Evolutionary conservation across 2,888 invertebrate species (phyloP).

Genomic region (Hemaris fuciformis): DNA sequence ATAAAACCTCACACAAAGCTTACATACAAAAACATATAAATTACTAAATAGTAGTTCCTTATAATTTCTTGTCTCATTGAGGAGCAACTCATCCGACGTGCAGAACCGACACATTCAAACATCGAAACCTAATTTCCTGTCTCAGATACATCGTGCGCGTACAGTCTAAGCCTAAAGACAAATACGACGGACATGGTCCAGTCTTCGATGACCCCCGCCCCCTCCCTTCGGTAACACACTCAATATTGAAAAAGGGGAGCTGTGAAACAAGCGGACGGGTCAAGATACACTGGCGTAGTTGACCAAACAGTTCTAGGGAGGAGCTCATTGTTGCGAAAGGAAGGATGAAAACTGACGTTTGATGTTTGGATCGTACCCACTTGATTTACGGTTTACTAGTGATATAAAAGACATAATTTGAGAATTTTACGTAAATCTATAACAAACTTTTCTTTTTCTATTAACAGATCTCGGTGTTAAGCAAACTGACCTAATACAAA

Average conservation of each 20-base stretch:
- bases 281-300: slow-evolving; percentile 34
- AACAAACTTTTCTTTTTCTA: too few relatives aligned
- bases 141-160: slow-evolving; percentile 66
- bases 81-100: slow-evolving; percentile 48
- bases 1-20: too few relatives aligned
- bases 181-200: slow-evolving; percentile 59
- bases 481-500: too few relatives aligned
- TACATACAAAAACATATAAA: neutral
- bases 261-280: slow-evolving; percentile 33
- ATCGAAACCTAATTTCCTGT: slow-evolving; percentile 81
- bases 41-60: neutral
- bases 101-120: slow-evolving; percentile 59
- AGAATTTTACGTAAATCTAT: neutral
- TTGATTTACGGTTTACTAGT: neutral
- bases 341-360: slow-evolving; percentile 17
- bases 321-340: slow-evolving; percentile 18
- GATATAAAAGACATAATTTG: neutral
- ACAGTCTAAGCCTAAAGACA: slow-evolving; percentile 72
- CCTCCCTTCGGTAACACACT: slow-evolving; percentile 20
- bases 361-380: slow-evolving; percentile 13
- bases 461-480: too few relatives aligned
- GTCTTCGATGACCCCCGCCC: slow-evolving; percentile 36
- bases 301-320: slow-evolving; percentile 20
- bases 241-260: slow-evolving; percentile 18
- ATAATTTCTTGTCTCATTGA: slow-evolving; percentile 12